Evolutionary conservation across 2,113 vertebrate species (phyloP), one percentile per base, ranked within the genome.

Genomic region (Paramormyrops kingsleyae): DNA sequence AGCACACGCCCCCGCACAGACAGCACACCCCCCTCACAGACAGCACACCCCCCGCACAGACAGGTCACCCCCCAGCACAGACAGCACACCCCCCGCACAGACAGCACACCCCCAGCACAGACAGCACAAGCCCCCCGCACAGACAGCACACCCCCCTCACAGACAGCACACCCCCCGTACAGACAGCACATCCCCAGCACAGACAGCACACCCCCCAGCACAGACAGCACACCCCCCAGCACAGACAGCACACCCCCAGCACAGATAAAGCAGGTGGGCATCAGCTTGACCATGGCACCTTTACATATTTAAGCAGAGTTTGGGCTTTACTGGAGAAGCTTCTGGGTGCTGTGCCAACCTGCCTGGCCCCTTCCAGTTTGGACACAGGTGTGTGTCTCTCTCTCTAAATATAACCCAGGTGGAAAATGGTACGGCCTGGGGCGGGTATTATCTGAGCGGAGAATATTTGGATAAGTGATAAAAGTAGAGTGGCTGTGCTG

Each of bases 391-490:
- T 95, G 96, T 77, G 62, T 27, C 96, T 94, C 96, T 95, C 94
- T 49, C 96, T 97, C 97, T 98, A 97, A 97, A 97, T 98, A 98
- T 98, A 96, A 93, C 97, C 96, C 92, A 93, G 96, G 95, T 97
- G 96, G 97, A 96, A 96, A 95, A 97, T 93, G 95, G 94, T 96
- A 95, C 97, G 96, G 96, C 97, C 90, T 94, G 97, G 97, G 97
- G 97, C 97, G 96, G 95, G 96, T 97, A 97, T 96, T 96, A 92
- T 94, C 95, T 94, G 94, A 95, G 96, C 95, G 96, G 96, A 91
- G 96, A 96, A 96, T 97, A 97, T 93, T 97, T 96, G 95, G 96
- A 97, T 96, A 96, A 97, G 97, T 98, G 98, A 99, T 97, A 97
- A 97, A 97, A 95, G 94, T 12, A 88, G 89, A 94, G 92, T 92